Base-by-base conservation (phyloP, 2,113 vertebrate genomes). In the Okapia johnstoni region DNA sequence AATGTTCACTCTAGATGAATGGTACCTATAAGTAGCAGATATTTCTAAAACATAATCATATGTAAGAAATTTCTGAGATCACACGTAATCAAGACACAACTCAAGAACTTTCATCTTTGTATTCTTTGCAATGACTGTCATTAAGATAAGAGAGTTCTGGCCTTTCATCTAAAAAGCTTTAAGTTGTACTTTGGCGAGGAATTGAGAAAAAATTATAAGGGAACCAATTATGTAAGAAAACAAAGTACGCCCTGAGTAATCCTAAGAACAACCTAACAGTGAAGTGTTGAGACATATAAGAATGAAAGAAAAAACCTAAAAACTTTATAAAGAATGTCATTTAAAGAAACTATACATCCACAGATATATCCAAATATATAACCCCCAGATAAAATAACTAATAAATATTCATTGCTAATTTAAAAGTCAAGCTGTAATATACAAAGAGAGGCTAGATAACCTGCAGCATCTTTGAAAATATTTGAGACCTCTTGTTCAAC, bases 41-140 rank as follows among this genome's bases (percentile, higher is more conserved):
- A 95, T 66, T 98, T 97, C 98, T 52, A 21, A 97, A 98, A 76
- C 73, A 96, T 58, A 97, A 96, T 94, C 81, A 87, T 73, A 98
- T 76, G 16, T 83, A 97, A 97, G 93, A 96, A 96, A 98, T 97
- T 96, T 98, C 97, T 92, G 12, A 98, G 98, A 99, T 98, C 98
- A 99, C 73, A 99, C 28, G 98, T 92, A 98, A 97, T 95, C 40
- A 98, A 95, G 92, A 95, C 46, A 95, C 73, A 98, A 98, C 80
- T 84, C 80, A 43, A 46, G 80, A 98, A 98, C 99, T 99, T 99
- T 99, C 98, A 99, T 99, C 98, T 99, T 98, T 98, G 96, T 63
- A 73, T 36, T 98, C 90, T 86, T 93, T 96, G 96, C 94, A 98
- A 97, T 96, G 94, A 97, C 95, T 97, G 46, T 93, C 83, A 96